Percentiles rank a stretch among this genome's conserved stretches.
Evolutionary conservation across 2,113 vertebrate species (phyloP).

Genomic region (Pachycephala philippinensis): DNA sequence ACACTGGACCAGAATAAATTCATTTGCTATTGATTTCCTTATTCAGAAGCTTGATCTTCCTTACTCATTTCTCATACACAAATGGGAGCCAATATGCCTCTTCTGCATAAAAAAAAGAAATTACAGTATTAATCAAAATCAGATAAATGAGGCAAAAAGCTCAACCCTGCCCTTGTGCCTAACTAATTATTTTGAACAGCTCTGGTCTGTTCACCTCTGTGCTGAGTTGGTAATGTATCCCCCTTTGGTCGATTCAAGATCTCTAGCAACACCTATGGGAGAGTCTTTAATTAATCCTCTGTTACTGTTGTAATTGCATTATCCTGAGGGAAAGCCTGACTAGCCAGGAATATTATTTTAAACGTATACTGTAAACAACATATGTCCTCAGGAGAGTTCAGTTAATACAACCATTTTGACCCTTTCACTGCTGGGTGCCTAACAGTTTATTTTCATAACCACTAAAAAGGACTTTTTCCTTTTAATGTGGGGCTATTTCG

Average conservation of each 20-base stretch:
- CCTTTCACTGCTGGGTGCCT: constrained; percentile 60
- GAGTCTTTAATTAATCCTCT: constrained; percentile 93
- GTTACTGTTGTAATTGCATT: constrained; percentile 91
- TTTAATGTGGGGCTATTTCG: constrained; percentile 19
- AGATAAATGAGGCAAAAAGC: constrained; percentile 61
- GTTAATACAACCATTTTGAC: constrained; percentile 63
- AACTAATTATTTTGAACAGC: constrained; percentile 70
- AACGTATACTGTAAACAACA: constrained; percentile 92
- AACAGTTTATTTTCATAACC: constrained; percentile 38
- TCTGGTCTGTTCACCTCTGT: constrained; percentile 74
- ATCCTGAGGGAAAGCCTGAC: constrained; percentile 79
- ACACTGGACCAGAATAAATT: background rate
- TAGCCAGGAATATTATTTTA: constrained; percentile 90
- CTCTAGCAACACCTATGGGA: constrained; percentile 81
- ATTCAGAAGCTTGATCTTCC: background rate
- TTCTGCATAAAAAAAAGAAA: constrained; percentile 39
- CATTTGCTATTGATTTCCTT: constrained; percentile 32
- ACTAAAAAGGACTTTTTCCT: background rate
- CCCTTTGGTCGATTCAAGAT: constrained; percentile 76
- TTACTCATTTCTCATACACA: constrained; percentile 23
- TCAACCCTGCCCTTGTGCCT: constrained; percentile 56
- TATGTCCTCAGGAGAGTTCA: constrained; percentile 67
- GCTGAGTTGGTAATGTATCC: constrained; percentile 72
- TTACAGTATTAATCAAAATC: constrained; percentile 69
- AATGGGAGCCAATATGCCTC: background rate